Conservation (phyloP, 2,888 invertebrate species). For the Embidobia sp. region DNA sequence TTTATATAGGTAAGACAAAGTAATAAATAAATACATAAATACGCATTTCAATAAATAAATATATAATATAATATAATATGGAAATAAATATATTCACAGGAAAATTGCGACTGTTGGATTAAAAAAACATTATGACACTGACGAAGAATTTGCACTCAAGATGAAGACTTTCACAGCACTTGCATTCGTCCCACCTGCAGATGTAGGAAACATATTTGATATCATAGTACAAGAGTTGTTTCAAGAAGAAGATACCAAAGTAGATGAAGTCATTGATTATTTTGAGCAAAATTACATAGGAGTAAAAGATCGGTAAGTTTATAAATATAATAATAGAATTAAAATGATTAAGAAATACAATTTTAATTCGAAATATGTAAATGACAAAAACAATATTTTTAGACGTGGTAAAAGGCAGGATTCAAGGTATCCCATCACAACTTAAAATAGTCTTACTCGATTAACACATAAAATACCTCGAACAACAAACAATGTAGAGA, state of each 20-base stretch:
- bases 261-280: constrained; percentile 2
- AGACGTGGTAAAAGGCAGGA: too few relatives aligned
- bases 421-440: too few relatives aligned
- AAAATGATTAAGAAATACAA: too few relatives aligned
- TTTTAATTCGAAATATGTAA: too few relatives aligned
- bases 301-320: neutral
- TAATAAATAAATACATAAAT: constrained; percentile 1
- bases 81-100: neutral
- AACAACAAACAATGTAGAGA: too few relatives aligned
- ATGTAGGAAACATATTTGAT: neutral
- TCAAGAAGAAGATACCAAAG: neutral
- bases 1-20: constrained; percentile 11
- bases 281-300: constrained; percentile 4
- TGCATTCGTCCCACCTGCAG: neutral
- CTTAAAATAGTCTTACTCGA: too few relatives aligned
- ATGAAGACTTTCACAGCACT: neutral
- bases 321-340: constrained; percentile 2
- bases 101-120: neutral
- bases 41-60: too few relatives aligned
- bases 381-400: too few relatives aligned
- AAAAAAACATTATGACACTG: constrained; percentile 1
- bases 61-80: neutral
- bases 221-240: neutral
- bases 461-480: too few relatives aligned
- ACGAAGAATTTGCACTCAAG: neutral